A percentile compares a stretch with the other conserved stretches of the same genome.
phyloP scores from a whole-genome alignment of 2,797 vertebrate species.

The Rhinatrema bivittatum region DNA sequence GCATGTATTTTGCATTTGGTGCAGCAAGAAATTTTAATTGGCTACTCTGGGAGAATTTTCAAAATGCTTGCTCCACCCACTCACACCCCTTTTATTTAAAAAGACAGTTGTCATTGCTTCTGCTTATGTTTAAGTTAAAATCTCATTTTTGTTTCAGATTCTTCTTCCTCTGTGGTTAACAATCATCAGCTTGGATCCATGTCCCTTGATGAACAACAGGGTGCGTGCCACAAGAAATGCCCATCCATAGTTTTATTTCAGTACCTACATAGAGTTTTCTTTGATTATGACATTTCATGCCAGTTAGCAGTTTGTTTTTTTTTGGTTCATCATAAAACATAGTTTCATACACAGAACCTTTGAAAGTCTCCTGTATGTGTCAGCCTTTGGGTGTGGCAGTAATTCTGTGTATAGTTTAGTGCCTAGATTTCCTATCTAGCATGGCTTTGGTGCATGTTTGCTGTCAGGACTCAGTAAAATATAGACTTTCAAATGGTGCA shows the following conservation, averaged over 20 bases:
- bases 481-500: no score
- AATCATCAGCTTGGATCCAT: slow-evolving; percentile 98
- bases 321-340: slow-evolving; percentile 24
- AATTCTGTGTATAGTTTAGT: no score
- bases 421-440: no score
- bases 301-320: slow-evolving; percentile 32
- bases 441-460: no score
- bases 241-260: slow-evolving; percentile 42
- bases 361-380: no score
- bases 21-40: slow-evolving; percentile 26
- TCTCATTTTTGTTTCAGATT: slow-evolving; percentile 97
- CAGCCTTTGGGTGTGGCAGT: no score
- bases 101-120: slow-evolving; percentile 53
- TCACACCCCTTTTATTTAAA: slow-evolving; percentile 44
- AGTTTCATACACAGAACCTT: slow-evolving; percentile 27
- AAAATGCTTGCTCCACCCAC: slow-evolving; percentile 31
- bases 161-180: slow-evolving; percentile 95
- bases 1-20: slow-evolving; percentile 36
- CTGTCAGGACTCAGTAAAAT: no score
- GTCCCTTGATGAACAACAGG: slow-evolving; percentile 95
- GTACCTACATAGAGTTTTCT: slow-evolving; percentile 21
- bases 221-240: slow-evolving; percentile 74
- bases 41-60: slow-evolving; percentile 34
- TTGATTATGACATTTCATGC: slow-evolving; percentile 28
- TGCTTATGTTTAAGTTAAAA: slow-evolving; percentile 68